These are phyloP conservation scores for Ophthalmolycus amberensis DNA, from an alignment of 2,113 vertebrate genomes.

Conservation along the genomic window DNA sequence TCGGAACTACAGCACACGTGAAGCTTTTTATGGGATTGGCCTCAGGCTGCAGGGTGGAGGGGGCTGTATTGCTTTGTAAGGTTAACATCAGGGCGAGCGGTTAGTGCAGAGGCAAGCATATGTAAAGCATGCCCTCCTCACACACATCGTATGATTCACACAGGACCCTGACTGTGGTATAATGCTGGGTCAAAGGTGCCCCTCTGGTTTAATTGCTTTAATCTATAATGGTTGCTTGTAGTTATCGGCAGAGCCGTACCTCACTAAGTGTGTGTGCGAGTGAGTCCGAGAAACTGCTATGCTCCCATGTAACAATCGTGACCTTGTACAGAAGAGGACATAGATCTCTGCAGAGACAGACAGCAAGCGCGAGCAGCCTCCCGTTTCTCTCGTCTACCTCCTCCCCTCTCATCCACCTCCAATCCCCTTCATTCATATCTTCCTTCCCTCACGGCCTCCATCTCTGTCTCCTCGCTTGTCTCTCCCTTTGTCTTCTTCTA, in stretches of 20 bases:
- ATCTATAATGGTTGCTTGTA: constrained; percentile 81
- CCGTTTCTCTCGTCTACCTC: constrained; percentile 39
- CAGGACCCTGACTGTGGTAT: constrained; percentile 64
- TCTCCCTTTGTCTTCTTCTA: constrained; percentile 9
- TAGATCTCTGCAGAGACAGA: constrained; percentile 70
- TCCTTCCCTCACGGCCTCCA: constrained; percentile 27
- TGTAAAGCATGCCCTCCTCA: constrained; percentile 63
- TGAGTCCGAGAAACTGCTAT: constrained; percentile 58
- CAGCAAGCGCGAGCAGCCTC: constrained; percentile 37
- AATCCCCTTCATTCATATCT: constrained; percentile 44
- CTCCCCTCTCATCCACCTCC: constrained; percentile 11
- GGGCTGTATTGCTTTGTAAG: constrained; percentile 57
- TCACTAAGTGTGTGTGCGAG: constrained; percentile 48
- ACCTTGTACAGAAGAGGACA: constrained; percentile 80
- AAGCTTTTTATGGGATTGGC: constrained; percentile 54
- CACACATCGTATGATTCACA: constrained; percentile 67
- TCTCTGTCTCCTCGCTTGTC: constrained; percentile 33
- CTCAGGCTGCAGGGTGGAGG: constrained; percentile 6
- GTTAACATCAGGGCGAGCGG: constrained; percentile 62
- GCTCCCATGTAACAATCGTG: constrained; percentile 76
- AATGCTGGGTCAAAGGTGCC: constrained; percentile 77
- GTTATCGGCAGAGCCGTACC: constrained; percentile 78
- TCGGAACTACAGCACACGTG: constrained; percentile 13
- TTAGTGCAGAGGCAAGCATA: constrained; percentile 73
- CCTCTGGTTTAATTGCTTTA: constrained; percentile 80